A percentile compares a stretch with the other conserved stretches of the same genome.
These are phyloP conservation scores for Leptoteleia sp. DNA, from an alignment of 1,140 invertebrate genomes.

Conservation along the genomic window DNA sequence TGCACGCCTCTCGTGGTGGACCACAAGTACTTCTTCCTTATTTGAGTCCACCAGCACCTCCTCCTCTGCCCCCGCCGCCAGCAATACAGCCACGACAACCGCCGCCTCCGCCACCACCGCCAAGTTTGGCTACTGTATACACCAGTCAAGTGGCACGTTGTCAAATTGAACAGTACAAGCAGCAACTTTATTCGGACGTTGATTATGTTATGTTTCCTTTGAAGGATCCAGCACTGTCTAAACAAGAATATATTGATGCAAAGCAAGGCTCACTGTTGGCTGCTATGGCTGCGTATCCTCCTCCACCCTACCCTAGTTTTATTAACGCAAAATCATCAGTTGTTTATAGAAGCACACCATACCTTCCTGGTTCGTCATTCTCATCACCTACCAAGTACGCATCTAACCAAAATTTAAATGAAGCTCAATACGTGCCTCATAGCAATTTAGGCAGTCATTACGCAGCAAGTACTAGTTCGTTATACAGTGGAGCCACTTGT, in stretches of 20 bases:
- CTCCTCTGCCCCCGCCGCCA: slow-evolving; percentile 72
- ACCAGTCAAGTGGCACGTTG: too few species aligned
- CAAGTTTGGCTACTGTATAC: too few species aligned
- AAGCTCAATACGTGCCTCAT: slow-evolving; percentile 69
- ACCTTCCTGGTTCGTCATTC: slow-evolving; percentile 84
- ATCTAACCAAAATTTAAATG: slow-evolving; percentile 87
- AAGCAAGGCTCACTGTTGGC: too few species aligned
- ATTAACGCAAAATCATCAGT: slow-evolving; percentile 84
- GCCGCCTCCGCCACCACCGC: slow-evolving; percentile 79
- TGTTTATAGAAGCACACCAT: slow-evolving; percentile 90
- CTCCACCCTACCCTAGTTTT: slow-evolving; percentile 82
- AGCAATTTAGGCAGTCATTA: slow-evolving; percentile 77
- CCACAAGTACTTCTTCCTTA: slow-evolving; percentile 83
- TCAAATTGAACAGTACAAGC: too few species aligned
- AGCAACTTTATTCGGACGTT: too few species aligned
- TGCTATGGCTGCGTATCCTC: slow-evolving; percentile 83
- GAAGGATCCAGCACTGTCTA: too few species aligned
- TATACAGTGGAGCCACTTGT: slow-evolving; percentile 80
- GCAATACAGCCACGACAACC: slow-evolving; percentile 79
- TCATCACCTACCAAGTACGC: slow-evolving; percentile 86
- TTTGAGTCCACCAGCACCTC: slow-evolving; percentile 80
- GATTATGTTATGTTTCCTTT: too few species aligned
- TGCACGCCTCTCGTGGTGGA: slow-evolving; percentile 83
- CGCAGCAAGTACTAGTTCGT: slow-evolving; percentile 78
- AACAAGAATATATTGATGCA: too few species aligned